phyloP scores from a whole-genome alignment of 1,140 invertebrate species.

The Sminthurides bifidus region DNA sequence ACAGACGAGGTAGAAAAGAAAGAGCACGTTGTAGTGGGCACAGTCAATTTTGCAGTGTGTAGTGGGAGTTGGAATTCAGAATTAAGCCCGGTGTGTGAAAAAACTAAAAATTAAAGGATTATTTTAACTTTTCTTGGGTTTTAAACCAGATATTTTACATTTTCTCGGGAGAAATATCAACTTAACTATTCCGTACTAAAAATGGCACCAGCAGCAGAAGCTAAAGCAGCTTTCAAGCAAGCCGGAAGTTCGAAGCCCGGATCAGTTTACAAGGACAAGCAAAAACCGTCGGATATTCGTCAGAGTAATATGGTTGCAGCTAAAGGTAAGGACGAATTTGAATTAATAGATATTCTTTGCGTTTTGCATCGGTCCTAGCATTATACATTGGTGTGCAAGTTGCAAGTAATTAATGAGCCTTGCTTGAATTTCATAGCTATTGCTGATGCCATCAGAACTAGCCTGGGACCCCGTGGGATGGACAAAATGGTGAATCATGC shows the following conservation, averaged over 20 bases:
- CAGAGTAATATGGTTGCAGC: slow-evolving; percentile 92
- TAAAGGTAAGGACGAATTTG: slow-evolving; percentile 68
- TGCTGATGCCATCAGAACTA: slow-evolving; percentile 95
- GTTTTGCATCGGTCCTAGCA: not conserved
- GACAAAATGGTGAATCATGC: slow-evolving; percentile 86
- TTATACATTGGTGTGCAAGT: slow-evolving; percentile 3
- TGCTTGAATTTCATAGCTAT: slow-evolving; percentile 60
- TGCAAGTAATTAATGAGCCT: slow-evolving; percentile 7
- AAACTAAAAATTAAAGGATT: too few relatives aligned
- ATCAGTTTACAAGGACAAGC: slow-evolving; percentile 65
- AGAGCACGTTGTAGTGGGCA: too few relatives aligned
- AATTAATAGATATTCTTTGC: not conserved
- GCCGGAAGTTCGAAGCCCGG: not conserved
- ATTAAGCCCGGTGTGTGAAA: too few relatives aligned
- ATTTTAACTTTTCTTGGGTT: too few relatives aligned
- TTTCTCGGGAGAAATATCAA: too few relatives aligned
- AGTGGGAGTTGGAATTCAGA: too few relatives aligned
- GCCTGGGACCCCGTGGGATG: slow-evolving; percentile 96
- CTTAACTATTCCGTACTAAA: too few relatives aligned
- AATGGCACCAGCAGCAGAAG: slow-evolving; percentile 1
- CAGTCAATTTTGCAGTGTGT: too few relatives aligned
- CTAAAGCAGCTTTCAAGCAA: not conserved
- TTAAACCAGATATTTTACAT: too few relatives aligned
- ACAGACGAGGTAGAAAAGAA: too few relatives aligned
- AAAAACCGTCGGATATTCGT: slow-evolving; percentile 86